Percentiles rank a stretch among this genome's conserved stretches.
phyloP scores from a whole-genome alignment of 2,888 invertebrate species.

The Zootermopsis nevadensis region DNA sequence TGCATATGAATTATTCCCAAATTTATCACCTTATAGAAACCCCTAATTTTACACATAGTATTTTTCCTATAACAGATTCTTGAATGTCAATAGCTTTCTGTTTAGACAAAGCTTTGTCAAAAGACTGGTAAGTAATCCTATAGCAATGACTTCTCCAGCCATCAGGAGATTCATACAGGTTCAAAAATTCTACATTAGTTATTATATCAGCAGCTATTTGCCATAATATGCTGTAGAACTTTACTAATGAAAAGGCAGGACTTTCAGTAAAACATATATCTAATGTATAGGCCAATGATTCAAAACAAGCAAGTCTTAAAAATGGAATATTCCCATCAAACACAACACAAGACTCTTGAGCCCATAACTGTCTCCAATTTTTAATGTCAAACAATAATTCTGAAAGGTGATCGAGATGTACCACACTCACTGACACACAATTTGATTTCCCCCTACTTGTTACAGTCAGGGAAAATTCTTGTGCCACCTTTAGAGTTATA shows the following conservation, averaged over 20 bases:
- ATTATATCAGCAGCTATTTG: slow-evolving; percentile 60
- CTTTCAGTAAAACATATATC: slow-evolving; percentile 59
- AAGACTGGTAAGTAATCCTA: slow-evolving; percentile 61
- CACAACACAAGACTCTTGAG: slow-evolving; percentile 36
- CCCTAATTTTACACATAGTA: slow-evolving; percentile 53
- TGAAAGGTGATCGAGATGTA: slow-evolving; percentile 47
- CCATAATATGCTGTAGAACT: slow-evolving; percentile 59
- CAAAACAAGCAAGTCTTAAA: slow-evolving; percentile 50
- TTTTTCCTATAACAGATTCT: slow-evolving; percentile 58
- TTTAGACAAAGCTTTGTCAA: slow-evolving; percentile 59
- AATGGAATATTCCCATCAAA: slow-evolving; percentile 3
- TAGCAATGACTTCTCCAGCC: slow-evolving; percentile 59
- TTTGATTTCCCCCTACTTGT: neutral
- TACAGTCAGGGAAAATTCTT: neutral
- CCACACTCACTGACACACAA: slow-evolving; percentile 16
- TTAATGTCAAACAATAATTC: slow-evolving; percentile 48
- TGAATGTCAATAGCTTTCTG: slow-evolving; percentile 60
- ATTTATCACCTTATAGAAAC: slow-evolving; percentile 32
- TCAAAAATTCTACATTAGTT: slow-evolving; percentile 58
- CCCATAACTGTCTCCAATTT: slow-evolving; percentile 55
- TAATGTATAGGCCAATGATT: slow-evolving; percentile 58
- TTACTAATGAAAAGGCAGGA: slow-evolving; percentile 42
- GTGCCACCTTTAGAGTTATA: neutral
- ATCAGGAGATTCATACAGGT: slow-evolving; percentile 57
- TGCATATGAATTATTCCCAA: neutral